A percentile compares a stretch with the other conserved stretches of the same genome.
Conservation (phyloP, 2,888 invertebrate species). For the Villa cingulata region DNA sequence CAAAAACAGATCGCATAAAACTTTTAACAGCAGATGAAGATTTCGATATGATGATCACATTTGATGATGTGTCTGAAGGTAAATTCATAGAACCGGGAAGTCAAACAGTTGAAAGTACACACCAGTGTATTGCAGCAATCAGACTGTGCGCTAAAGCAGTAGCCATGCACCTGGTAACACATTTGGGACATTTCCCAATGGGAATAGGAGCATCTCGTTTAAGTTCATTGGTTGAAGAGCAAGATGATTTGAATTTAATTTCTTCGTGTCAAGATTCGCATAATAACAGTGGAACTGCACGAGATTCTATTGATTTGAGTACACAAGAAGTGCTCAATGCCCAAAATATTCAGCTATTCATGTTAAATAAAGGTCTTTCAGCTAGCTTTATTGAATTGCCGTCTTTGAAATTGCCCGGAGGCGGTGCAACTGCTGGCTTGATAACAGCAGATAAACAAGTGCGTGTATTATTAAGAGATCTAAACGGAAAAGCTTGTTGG, state of each 20-base stretch:
- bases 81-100: slow-evolving; percentile 26
- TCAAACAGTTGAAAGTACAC: slow-evolving; percentile 35
- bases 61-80: slow-evolving; percentile 30
- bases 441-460: slow-evolving; percentile 72
- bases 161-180: slow-evolving; percentile 76
- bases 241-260: slow-evolving; percentile 56
- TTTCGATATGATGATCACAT: slow-evolving; percentile 33
- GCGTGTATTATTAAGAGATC: slow-evolving; percentile 73
- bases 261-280: slow-evolving; percentile 3
- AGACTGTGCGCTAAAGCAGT: slow-evolving; percentile 43
- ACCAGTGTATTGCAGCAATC: slow-evolving; percentile 42
- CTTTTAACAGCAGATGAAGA: slow-evolving; percentile 32
- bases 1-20: slow-evolving; percentile 28
- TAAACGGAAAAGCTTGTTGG: slow-evolving; percentile 93
- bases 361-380: slow-evolving; percentile 68
- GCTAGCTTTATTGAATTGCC: slow-evolving; percentile 84
- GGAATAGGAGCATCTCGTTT: slow-evolving; percentile 77
- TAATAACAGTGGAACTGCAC: slow-evolving; percentile 3
- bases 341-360: slow-evolving; percentile 73
- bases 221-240: slow-evolving; percentile 81
- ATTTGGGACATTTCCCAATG: slow-evolving; percentile 89
- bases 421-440: slow-evolving; percentile 61
- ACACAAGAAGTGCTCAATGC: slow-evolving; percentile 69
- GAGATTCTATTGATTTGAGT: slow-evolving; percentile 50
- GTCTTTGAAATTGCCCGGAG: slow-evolving; percentile 64